Base-by-base conservation (phyloP, 2,888 invertebrate species). In the Hyalella azteca region DNA sequence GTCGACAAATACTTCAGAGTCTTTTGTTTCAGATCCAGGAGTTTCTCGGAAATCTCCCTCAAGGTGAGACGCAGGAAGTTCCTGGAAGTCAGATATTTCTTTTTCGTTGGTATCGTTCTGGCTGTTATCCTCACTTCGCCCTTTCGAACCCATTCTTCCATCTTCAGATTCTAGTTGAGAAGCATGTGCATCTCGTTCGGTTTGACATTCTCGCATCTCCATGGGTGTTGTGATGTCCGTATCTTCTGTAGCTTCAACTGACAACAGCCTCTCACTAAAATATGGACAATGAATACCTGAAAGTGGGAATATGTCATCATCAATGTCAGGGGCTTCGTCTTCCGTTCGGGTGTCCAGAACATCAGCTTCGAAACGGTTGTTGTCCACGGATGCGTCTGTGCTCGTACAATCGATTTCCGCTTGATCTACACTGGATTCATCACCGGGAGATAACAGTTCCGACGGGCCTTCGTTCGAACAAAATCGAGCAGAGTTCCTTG, bases 301-400 rank as follows among this genome's bases (percentile, higher is more conserved):
- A 39, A 80, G 86, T 66, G 86, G 85, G 13, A 85, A 85, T 9
- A 86, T 85, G 77, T 86, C 87, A 82, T 87, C 86, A 80, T 87
- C 86, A 75, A 88, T 86, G 80, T 88, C 87, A 78, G 88, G 87
- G 73, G 87, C 86, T 79, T 87, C 87, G 85, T 88, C 88, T 85
- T 88, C 88, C 39, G 87, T 87, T 81, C 87, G 87, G 59, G 87
- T 87, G 83, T 88, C 88, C 26, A 86, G 79, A 39, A 86, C 81
- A 50, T 86, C 86, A 39, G 86, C 85, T 54, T 86, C 86, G 50
- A 85, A 79, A 13, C 85, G 80, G 11, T 84, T 79, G 79, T 82
- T 83, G 39, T 83, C 85, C 13, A 77, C 82, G 49, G 82, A 82
- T 13, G 82, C 29, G 32, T 84, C 85, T 11, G 82, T 83, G 39